Evolutionary conservation across 2,797 vertebrate species (phyloP).

Genomic region (Sebastes hubbsi): DNA sequence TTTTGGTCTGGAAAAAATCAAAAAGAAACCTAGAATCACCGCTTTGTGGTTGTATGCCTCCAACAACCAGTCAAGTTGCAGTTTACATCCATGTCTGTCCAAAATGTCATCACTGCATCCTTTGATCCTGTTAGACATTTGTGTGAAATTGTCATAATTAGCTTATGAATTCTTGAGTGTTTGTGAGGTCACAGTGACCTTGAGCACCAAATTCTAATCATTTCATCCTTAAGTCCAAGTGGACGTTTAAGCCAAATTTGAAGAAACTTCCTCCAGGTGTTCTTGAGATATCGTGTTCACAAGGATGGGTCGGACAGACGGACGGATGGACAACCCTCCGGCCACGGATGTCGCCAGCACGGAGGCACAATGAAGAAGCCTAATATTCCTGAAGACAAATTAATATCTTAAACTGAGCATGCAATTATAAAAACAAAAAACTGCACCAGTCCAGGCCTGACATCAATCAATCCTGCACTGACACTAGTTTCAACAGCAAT

Average conservation of each 20-base stretch:
- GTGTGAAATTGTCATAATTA: not conserved
- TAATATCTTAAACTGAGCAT: constrained; percentile 10
- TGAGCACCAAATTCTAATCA: not conserved
- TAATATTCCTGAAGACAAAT: constrained; percentile 12
- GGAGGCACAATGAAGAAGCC: not conserved
- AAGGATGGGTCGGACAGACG: not conserved
- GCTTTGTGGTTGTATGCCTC: not conserved
- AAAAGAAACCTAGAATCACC: not conserved
- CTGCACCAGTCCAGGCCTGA: not conserved
- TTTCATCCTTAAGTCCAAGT: not conserved
- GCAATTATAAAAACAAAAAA: constrained; percentile 16
- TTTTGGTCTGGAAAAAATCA: not conserved
- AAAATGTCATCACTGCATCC: not conserved
- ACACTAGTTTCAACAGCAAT: constrained; percentile 67
- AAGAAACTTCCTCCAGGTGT: not conserved
- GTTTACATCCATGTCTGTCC: not conserved
- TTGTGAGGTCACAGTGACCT: not conserved
- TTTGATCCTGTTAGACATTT: not conserved
- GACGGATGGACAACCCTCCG: not conserved
- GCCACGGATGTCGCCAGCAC: not conserved
- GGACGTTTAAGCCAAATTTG: not conserved
- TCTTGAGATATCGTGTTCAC: not conserved
- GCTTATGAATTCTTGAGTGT: not conserved
- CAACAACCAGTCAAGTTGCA: not conserved
- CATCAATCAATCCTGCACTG: constrained; percentile 10